Evolutionary conservation across 2,113 vertebrate species (phyloP).

Genomic region (Oncorhynchus tshawytscha): DNA sequence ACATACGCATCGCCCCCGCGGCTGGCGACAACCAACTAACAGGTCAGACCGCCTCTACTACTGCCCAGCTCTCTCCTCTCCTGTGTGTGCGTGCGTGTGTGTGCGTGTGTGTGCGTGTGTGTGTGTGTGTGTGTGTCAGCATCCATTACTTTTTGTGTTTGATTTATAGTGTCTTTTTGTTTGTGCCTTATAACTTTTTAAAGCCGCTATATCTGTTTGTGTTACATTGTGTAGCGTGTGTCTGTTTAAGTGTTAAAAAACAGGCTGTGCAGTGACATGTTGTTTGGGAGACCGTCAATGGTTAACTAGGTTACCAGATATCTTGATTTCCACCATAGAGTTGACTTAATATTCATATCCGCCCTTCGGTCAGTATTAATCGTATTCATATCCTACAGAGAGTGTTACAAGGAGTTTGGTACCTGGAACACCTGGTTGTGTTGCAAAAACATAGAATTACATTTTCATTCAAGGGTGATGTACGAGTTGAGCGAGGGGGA

Average conservation of each 20-base stretch:
- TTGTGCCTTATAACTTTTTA: not conserved
- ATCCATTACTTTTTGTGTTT: not conserved
- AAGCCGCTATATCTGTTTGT: not conserved
- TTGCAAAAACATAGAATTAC: not conserved
- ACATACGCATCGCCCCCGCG: conserved; percentile 91
- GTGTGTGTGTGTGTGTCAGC: not conserved
- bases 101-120: not conserved
- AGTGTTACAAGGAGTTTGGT: not conserved
- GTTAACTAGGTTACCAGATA: conserved; percentile 2
- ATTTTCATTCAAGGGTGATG: conserved; percentile 8
- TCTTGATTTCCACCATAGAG: conserved; percentile 1
- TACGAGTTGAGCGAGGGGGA: conserved; percentile 1
- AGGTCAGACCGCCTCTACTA: conserved; percentile 85
- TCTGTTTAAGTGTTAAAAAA: too few relatives aligned
- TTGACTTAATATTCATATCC: conserved; percentile 21
- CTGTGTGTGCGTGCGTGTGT: conserved; percentile 4
- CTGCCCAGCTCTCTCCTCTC: conserved; percentile 41
- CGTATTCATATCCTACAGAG: conserved; percentile 25
- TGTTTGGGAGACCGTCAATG: not conserved
- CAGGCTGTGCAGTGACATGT: too few relatives aligned
- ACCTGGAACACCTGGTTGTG: not conserved
- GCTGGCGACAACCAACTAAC: conserved; percentile 95
- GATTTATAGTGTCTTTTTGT: too few relatives aligned
- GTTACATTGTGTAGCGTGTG: not conserved
- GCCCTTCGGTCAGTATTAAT: conserved; percentile 27